Evolutionary conservation across 2,888 invertebrate species (phyloP).

Genomic region (Coleophora flavipennella): DNA sequence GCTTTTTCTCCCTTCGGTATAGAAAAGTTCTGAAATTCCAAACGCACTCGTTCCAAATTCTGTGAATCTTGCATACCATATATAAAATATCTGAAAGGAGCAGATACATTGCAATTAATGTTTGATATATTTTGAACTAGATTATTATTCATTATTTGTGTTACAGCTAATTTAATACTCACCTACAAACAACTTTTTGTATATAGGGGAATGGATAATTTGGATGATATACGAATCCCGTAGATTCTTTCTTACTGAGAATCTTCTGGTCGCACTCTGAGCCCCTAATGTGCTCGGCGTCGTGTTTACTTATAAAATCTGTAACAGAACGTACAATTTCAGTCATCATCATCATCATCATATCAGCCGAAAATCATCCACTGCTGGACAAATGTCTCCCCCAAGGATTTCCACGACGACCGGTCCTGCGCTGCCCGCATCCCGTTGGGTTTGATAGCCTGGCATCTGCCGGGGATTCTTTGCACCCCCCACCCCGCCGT

Average conservation of each 20-base stretch:
- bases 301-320: slow-evolving; percentile 94
- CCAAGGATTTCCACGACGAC: too few relatives aligned
- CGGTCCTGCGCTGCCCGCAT: too few relatives aligned
- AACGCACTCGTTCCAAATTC: slow-evolving; percentile 92
- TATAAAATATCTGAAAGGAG: slow-evolving; percentile 85
- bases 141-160: too few relatives aligned
- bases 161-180: slow-evolving; percentile 26
- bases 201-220: slow-evolving; percentile 97
- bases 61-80: slow-evolving; percentile 98
- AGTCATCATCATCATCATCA: background rate
- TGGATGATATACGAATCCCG: slow-evolving; percentile 94
- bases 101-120: too few relatives aligned
- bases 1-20: slow-evolving; percentile 87
- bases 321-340: slow-evolving; percentile 26
- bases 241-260: slow-evolving; percentile 92
- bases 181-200: slow-evolving; percentile 95
- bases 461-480: too few relatives aligned
- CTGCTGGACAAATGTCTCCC: too few relatives aligned
- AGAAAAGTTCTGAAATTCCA: slow-evolving; percentile 91
- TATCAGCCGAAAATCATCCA: too few relatives aligned
- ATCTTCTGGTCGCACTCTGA: slow-evolving; percentile 99
- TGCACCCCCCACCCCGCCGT: too few relatives aligned
- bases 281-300: slow-evolving; percentile 95
- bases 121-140: too few relatives aligned
- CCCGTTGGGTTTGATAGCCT: too few relatives aligned